phyloP scores from a whole-genome alignment of 35 echinoderm and acorn worm species.

The Chiridota heheva region DNA sequence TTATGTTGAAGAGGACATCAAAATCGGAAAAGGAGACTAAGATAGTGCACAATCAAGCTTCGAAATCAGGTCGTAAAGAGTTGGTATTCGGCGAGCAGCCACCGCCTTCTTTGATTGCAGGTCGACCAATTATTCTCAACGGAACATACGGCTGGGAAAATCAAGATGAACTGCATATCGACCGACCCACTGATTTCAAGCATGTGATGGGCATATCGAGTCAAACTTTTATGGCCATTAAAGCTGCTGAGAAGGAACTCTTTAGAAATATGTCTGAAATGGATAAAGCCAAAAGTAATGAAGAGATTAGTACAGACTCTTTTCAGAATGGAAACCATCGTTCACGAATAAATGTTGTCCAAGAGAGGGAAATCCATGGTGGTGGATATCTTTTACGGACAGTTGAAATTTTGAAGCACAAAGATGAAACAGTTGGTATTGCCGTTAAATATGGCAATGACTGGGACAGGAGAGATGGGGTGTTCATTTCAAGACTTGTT shows the following conservation, averaged over 20 bases:
- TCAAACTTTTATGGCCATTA: conserved; percentile 78
- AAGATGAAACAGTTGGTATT: conserved; percentile 91
- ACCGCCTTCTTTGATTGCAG: too few species aligned
- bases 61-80: too few species aligned
- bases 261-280: conserved; percentile 60
- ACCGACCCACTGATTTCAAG: conserved; percentile 66
- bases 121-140: too few species aligned
- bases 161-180: conserved; percentile 70
- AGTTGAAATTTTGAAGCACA: conserved; percentile 92
- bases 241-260: conserved; percentile 76
- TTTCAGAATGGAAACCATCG: conserved; percentile 53
- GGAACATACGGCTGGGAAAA: too few species aligned
- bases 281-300: conserved; percentile 55
- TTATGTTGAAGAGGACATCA: too few species aligned
- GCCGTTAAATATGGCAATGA: conserved; percentile 91
- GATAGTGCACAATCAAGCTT: too few species aligned
- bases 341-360: conserved; percentile 70
- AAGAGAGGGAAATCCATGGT: conserved; percentile 96
- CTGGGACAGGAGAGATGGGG: conserved; percentile 77
- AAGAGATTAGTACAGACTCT: conserved; percentile 35
- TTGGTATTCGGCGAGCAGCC: too few species aligned
- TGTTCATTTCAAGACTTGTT: conserved; percentile 83
- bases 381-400: conserved; percentile 88
- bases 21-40: too few species aligned
- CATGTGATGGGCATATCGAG: conserved; percentile 78